Conservation (phyloP, 2,888 invertebrate genomes). For the Leptogaster cylindrica region DNA sequence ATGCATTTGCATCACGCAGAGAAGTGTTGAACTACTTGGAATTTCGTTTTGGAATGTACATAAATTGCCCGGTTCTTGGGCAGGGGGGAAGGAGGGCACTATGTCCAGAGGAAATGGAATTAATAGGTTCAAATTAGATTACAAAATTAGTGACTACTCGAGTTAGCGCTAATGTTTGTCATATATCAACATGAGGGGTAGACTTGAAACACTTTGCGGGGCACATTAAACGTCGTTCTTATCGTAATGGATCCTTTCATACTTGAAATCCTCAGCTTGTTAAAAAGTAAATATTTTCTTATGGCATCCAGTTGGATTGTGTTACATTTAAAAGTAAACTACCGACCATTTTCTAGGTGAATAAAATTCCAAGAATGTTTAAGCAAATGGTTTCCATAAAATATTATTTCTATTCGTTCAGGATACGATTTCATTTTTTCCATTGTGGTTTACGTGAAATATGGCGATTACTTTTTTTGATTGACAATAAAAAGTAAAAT, state of each 20-base stretch:
- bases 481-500: no score
- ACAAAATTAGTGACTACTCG: not conserved
- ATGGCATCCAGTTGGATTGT: not conserved
- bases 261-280: not conserved
- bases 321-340: not conserved
- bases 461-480: no score
- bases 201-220: no score
- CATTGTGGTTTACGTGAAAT: no score
- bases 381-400: not conserved
- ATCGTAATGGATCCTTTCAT: constrained; percentile 13
- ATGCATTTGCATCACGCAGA: not conserved
- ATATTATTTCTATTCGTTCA: not conserved
- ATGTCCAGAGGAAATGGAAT: not conserved
- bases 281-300: not conserved
- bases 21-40: not conserved
- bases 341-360: not conserved
- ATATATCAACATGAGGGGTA: no score
- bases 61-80: constrained; percentile 8
- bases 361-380: not conserved
- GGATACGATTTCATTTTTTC: not conserved
- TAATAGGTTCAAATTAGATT: constrained; percentile 2
- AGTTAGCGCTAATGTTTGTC: no score
- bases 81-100: no score
- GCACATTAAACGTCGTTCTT: constrained; percentile 4
- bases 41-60: constrained; percentile 14